Evolutionary conservation across 2,113 vertebrate species (phyloP).

Genomic region (Candoia aspera): DNA sequence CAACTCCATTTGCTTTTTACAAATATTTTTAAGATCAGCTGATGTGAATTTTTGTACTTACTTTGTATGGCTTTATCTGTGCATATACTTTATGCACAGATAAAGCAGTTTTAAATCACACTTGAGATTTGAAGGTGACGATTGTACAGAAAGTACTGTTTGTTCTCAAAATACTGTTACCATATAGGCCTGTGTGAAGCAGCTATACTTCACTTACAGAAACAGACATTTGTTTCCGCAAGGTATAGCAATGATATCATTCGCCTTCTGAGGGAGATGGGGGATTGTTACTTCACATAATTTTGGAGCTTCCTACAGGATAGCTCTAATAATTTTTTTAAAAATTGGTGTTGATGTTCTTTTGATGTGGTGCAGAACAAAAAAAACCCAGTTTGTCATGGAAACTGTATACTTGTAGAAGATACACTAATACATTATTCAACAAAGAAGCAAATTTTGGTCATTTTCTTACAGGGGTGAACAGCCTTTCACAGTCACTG

Average conservation of each 20-base stretch:
- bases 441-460: not conserved
- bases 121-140: accelerated
- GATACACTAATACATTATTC: not conserved
- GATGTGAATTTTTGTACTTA: not conserved
- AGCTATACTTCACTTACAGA: not conserved
- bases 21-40: not conserved
- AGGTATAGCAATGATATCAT: not conserved
- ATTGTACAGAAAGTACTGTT: accelerated
- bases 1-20: not conserved
- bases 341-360: not conserved
- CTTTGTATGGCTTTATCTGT: not conserved
- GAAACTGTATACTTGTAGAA: not conserved
- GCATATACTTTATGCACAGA: not conserved
- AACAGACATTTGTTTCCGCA: not conserved
- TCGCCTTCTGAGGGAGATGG: not conserved
- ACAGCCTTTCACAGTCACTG: slow-evolving; percentile 89
- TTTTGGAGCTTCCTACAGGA: not conserved
- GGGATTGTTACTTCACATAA: not conserved
- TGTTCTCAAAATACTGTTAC: not conserved
- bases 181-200: not conserved
- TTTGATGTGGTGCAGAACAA: not conserved
- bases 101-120: not conserved
- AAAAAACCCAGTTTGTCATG: not conserved
- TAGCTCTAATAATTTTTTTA: not conserved
- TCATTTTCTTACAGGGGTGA: slow-evolving; percentile 81